Conservation (phyloP, 2,113 vertebrate genomes). For the Rhea americana region DNA sequence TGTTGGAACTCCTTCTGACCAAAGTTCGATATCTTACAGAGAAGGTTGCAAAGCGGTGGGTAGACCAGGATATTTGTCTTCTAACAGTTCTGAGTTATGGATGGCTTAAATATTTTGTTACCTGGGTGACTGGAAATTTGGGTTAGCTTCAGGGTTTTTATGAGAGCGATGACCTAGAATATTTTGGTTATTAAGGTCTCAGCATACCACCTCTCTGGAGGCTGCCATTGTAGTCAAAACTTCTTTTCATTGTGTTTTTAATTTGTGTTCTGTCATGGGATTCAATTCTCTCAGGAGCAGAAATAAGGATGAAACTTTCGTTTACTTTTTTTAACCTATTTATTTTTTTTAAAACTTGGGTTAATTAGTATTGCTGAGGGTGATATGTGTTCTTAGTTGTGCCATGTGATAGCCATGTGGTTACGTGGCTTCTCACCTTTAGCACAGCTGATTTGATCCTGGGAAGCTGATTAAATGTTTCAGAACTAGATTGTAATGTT, state of each 20-base stretch:
- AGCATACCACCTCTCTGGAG: not conserved
- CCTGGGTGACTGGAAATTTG: not conserved
- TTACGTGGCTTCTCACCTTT: not conserved
- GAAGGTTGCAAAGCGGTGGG: constrained; percentile 81
- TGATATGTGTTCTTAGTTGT: not conserved
- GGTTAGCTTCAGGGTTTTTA: not conserved
- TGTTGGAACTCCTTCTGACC: constrained; percentile 93
- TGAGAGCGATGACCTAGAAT: not conserved
- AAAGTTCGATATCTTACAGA: constrained; percentile 89
- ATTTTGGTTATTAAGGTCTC: constrained; percentile 10
- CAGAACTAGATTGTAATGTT: not conserved
- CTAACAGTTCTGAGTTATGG: not conserved
- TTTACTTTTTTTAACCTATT: not conserved
- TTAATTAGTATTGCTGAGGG: not conserved
- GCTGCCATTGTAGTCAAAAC: not conserved
- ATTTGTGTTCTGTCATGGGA: not conserved
- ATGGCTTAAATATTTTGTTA: not conserved
- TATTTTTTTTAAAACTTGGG: not conserved
- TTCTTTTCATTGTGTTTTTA: constrained; percentile 10
- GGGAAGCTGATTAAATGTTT: not conserved
- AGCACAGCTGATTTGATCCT: not conserved
- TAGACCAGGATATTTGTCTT: not conserved
- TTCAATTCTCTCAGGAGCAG: not conserved
- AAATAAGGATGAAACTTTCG: not conserved
- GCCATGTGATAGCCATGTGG: not conserved